Conservation (phyloP, 2,888 invertebrate genomes). For the Platerodrilus igneus region DNA sequence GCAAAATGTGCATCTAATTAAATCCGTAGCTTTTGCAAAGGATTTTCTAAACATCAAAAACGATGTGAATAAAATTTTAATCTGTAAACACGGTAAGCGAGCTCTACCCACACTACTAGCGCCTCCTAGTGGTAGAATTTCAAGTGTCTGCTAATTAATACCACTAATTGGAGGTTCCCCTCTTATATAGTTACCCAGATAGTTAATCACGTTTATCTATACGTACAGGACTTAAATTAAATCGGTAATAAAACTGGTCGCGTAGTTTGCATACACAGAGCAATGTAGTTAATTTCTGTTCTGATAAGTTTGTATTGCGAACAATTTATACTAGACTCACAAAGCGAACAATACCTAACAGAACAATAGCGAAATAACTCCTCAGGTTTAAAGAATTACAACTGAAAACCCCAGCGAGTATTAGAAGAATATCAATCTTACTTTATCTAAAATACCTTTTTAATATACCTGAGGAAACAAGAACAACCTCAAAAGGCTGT, state of each 20-base stretch:
- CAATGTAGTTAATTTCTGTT: constrained; percentile 33
- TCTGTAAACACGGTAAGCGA: constrained; percentile 25
- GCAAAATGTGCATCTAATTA: too few relatives aligned
- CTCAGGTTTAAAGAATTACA: constrained; percentile 1
- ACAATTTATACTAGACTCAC: constrained; percentile 3
- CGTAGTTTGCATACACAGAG: constrained; percentile 30
- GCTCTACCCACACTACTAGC: constrained; percentile 23
- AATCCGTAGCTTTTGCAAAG: too few relatives aligned
- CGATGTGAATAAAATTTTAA: constrained; percentile 32
- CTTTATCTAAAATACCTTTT: constrained; percentile 33
- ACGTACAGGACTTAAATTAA: not conserved
- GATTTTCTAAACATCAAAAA: constrained; percentile 33
- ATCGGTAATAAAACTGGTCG: constrained; percentile 17
- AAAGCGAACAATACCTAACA: not conserved
- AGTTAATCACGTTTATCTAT: constrained; percentile 21
- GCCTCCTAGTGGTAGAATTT: constrained; percentile 31
- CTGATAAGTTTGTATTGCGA: constrained; percentile 26
- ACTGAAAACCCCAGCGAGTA: constrained; percentile 10
- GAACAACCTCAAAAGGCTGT: constrained; percentile 18
- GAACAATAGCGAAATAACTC: constrained; percentile 2
- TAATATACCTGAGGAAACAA: constrained; percentile 19
- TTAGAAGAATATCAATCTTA: constrained; percentile 34
- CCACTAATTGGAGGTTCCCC: constrained; percentile 48
- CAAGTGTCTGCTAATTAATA: constrained; percentile 48
- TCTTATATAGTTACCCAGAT: constrained; percentile 29